Evolutionary conservation across 2,888 invertebrate species (phyloP).

Genomic region (Anodontia alba): DNA sequence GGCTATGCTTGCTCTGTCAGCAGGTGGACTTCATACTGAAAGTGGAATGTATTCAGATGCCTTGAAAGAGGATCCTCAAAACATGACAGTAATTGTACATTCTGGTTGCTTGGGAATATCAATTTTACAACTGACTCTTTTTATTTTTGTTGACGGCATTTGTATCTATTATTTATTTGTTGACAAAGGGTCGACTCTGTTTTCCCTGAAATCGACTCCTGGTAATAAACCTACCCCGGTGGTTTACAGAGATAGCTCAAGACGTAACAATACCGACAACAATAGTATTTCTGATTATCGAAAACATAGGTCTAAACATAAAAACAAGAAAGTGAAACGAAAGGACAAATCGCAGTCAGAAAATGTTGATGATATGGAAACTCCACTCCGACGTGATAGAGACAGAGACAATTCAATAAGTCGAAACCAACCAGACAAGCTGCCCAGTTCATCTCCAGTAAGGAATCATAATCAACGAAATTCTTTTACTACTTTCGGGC

Average conservation of each 20-base stretch:
- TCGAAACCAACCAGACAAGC: constrained; percentile 7
- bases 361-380: not conserved
- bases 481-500: constrained; percentile 58
- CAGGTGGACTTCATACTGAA: constrained; percentile 72
- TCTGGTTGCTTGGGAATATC: constrained; percentile 69
- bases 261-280: constrained; percentile 30
- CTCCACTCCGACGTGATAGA: not conserved
- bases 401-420: too few relatives aligned
- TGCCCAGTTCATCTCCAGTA: constrained; percentile 11
- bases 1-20: constrained; percentile 73
- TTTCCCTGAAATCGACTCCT: constrained; percentile 3
- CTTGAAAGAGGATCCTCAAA: constrained; percentile 6
- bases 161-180: constrained; percentile 72
- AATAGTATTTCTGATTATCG: not conserved
- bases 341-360: not conserved
- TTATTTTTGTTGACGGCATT: constrained; percentile 69
- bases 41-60: constrained; percentile 73
- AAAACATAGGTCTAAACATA: not conserved
- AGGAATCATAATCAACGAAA: constrained; percentile 31
- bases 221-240: constrained; percentile 16
- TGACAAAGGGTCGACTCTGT: constrained; percentile 37
- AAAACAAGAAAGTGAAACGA: not conserved
- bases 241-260: not conserved
- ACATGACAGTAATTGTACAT: constrained; percentile 70
- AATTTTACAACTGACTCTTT: constrained; percentile 68